A percentile compares a stretch with the other conserved stretches of the same genome.
Evolutionary conservation across 2,797 vertebrate genomes (phyloP).

Genomic region (Gobionotothen gibberifrons): DNA sequence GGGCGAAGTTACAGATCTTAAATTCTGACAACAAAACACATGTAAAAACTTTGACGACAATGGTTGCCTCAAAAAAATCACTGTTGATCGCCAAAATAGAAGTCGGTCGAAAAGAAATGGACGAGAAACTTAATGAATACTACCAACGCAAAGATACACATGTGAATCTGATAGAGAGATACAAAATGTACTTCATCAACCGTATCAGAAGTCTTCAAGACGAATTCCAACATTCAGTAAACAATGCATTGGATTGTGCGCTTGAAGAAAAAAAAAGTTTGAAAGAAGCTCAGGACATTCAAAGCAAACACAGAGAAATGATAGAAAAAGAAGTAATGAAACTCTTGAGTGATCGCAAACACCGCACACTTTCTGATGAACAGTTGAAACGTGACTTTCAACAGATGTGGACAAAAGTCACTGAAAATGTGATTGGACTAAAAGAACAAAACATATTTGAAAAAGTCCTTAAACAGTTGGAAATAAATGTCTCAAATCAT

Average conservation of each 20-base stretch:
- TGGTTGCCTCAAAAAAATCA: conserved; percentile 1
- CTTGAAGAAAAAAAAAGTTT: conserved; percentile 24
- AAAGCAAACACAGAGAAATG: conserved; percentile 14
- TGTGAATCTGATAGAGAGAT: conserved; percentile 67
- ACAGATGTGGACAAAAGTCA: conserved; percentile 52
- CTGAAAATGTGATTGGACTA: conserved; percentile 6
- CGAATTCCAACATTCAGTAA: conserved; percentile 46
- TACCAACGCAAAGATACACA: conserved; percentile 52
- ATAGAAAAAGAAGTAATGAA: conserved; percentile 62
- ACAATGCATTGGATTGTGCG: conserved; percentile 10
- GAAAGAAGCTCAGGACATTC: conserved; percentile 43
- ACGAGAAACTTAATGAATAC: conserved; percentile 26
- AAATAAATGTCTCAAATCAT: neutral
- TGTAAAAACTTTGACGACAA: fast-evolving
- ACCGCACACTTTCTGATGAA: conserved; percentile 2
- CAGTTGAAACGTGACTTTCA: conserved; percentile 47
- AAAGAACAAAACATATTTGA: conserved; percentile 28
- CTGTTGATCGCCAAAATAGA: neutral
- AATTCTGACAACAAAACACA: conserved; percentile 38
- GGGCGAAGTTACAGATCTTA: conserved; percentile 52
- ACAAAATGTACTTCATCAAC: conserved; percentile 62
- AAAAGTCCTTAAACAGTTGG: conserved; percentile 12
- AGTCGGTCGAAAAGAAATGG: conserved; percentile 3
- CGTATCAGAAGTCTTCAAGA: conserved; percentile 30
- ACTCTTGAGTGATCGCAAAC: conserved; percentile 48